Conservation (phyloP, 2,797 vertebrate species). For the Anomalospiza imberbis region DNA sequence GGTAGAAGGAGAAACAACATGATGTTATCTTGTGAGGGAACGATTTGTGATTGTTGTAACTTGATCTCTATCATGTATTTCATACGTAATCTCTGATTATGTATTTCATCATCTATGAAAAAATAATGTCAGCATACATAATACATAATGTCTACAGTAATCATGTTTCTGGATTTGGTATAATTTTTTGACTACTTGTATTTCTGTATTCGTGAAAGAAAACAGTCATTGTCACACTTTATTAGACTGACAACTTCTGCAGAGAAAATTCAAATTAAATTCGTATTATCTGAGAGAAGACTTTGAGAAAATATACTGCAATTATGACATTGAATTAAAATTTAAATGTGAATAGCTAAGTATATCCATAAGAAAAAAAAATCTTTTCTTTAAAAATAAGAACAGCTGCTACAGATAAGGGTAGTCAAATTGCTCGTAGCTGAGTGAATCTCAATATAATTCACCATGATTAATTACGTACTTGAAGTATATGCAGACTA, state of each 20-base stretch:
- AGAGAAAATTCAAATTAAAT: not conserved
- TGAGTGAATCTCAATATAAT: not conserved
- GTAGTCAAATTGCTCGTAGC: not conserved
- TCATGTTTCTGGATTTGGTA: not conserved
- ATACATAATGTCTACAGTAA: not conserved
- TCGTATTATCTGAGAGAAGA: not conserved
- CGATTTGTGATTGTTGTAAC: not conserved
- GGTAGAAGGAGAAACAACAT: not conserved
- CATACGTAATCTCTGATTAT: not conserved
- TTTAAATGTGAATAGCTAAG: not conserved
- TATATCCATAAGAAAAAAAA: not conserved
- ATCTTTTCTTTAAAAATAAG: not conserved
- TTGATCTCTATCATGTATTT: not conserved
- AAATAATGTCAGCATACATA: not conserved
- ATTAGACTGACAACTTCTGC: not conserved
- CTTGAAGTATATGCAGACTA: constrained; percentile 17
- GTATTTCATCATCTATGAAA: not conserved
- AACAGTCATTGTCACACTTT: not conserved
- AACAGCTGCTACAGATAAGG: constrained; percentile 11
- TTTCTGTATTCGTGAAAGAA: not conserved
- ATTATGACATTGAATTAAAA: constrained; percentile 5
- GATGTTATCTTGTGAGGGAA: not conserved
- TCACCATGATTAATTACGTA: constrained; percentile 21
- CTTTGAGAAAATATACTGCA: not conserved
- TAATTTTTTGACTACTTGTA: not conserved